A percentile compares a stretch with the other conserved stretches of the same genome.
Conservation (phyloP, 2,888 invertebrate species). For the Nowickia ferox region DNA sequence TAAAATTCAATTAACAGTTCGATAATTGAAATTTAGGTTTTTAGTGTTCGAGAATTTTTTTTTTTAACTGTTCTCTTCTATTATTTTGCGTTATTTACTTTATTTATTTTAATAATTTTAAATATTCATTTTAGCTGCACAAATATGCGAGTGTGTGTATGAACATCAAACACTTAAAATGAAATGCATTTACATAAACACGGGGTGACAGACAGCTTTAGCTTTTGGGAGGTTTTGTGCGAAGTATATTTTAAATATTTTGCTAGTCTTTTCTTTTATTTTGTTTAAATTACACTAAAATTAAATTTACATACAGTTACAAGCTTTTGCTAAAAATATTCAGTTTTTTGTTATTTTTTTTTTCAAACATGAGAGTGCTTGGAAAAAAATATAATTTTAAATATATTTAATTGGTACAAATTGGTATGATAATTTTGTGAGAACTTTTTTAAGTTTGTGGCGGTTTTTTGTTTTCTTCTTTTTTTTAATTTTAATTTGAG, state of each 20-base stretch:
- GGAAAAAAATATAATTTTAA: conserved; percentile 24
- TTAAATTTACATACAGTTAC: conserved; percentile 3
- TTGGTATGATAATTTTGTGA: conserved; percentile 6
- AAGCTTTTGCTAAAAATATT: not conserved
- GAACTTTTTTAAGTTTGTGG: not conserved
- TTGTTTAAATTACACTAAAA: conserved; percentile 33
- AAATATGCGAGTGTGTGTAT: conserved; percentile 4
- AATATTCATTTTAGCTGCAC: conserved; percentile 42
- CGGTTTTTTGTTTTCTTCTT: not conserved
- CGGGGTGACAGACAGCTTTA: conserved; percentile 4
- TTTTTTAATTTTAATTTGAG: conserved; percentile 35
- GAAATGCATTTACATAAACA: conserved; percentile 8
- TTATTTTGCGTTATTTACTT: conserved; percentile 18
- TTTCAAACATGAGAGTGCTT: not conserved
- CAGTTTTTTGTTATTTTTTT: not conserved
- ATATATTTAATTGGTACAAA: conserved; percentile 47
- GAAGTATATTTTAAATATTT: not conserved
- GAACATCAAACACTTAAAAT: conserved; percentile 44
- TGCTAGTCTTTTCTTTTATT: conserved; percentile 12
- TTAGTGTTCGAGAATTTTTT: not conserved
- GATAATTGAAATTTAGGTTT: conserved; percentile 67
- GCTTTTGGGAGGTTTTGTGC: not conserved
- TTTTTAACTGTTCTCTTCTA: not conserved
- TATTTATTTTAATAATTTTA: conserved; percentile 51
- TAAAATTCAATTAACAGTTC: conserved; percentile 67